phyloP scores from a whole-genome alignment of 64 coral and sea anemone genomes.

The Orbicella faveolata region DNA sequence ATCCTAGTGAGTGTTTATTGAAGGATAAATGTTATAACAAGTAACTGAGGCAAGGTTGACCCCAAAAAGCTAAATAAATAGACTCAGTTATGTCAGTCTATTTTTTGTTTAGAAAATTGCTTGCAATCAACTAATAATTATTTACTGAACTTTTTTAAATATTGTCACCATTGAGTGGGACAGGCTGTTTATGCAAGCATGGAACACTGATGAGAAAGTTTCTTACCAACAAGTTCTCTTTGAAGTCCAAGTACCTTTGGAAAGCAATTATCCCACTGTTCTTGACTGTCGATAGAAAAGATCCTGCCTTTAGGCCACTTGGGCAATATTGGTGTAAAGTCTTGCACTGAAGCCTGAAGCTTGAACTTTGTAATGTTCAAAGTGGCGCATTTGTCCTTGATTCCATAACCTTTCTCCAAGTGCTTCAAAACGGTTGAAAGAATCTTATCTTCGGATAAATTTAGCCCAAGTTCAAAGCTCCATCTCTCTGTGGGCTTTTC shows the following conservation, averaged over 20 bases:
- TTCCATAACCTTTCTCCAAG: slow-evolving; percentile 62
- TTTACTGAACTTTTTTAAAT: no score
- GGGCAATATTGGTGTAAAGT: slow-evolving; percentile 69
- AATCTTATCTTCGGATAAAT: neutral
- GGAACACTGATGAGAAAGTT: slow-evolving; percentile 52
- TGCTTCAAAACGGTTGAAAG: slow-evolving; percentile 37
- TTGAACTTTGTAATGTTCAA: slow-evolving; percentile 49
- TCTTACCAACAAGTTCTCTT: slow-evolving; percentile 63
- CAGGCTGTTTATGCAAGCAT: slow-evolving; percentile 14
- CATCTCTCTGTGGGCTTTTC: slow-evolving; percentile 40
- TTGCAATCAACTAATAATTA: no score
- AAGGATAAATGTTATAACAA: neutral
- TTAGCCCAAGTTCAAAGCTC: slow-evolving; percentile 17
- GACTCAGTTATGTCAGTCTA: no score
- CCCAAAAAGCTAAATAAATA: no score
- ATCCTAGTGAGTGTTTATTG: slow-evolving; percentile 37
- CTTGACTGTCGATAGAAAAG: slow-evolving; percentile 64
- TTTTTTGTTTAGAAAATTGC: no score
- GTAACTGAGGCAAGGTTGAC: no score
- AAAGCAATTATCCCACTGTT: slow-evolving; percentile 71
- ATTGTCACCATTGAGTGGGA: no score
- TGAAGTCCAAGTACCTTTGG: slow-evolving; percentile 43
- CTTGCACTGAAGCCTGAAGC: slow-evolving; percentile 58
- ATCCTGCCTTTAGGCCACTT: slow-evolving; percentile 67
- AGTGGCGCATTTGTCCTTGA: slow-evolving; percentile 45